Percentiles rank a stretch among this genome's conserved stretches.
phyloP scores from a whole-genome alignment of 2,113 vertebrate genomes.

The Melanocharis versteri region DNA sequence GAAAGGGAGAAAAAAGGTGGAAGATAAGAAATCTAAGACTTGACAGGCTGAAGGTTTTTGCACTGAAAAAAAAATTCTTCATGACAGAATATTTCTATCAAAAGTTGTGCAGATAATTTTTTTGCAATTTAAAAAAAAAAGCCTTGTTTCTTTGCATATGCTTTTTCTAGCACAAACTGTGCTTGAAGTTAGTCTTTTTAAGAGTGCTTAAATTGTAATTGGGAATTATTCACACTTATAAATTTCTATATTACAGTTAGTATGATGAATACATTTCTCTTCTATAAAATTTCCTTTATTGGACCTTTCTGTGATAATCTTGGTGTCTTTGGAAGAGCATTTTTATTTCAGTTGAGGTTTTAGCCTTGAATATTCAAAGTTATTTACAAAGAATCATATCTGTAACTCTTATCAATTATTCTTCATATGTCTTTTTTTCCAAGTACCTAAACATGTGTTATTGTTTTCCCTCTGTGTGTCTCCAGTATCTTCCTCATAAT shows the following conservation, averaged over 20 bases:
- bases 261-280: not conserved
- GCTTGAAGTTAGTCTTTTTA: not conserved
- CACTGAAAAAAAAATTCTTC: not conserved
- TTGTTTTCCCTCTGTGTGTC: not conserved
- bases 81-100: not conserved
- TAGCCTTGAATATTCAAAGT: not conserved
- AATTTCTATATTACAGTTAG: not conserved
- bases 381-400: not conserved
- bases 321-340: not conserved
- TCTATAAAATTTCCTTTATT: rapidly evolving
- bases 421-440: not conserved
- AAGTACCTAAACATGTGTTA: not conserved
- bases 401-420: not conserved
- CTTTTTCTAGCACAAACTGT: not conserved
- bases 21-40: not conserved
- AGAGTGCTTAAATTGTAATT: not conserved
- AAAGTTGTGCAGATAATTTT: not conserved
- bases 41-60: not conserved
- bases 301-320: not conserved
- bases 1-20: no score
- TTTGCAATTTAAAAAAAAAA: not conserved
- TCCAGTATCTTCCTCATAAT: not conserved
- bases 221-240: not conserved
- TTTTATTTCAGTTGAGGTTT: not conserved
- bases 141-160: not conserved